Evolutionary conservation across 2,113 vertebrate genomes (phyloP), one percentile per base, ranked within the genome.

Genomic region (Polyodon spathula): DNA sequence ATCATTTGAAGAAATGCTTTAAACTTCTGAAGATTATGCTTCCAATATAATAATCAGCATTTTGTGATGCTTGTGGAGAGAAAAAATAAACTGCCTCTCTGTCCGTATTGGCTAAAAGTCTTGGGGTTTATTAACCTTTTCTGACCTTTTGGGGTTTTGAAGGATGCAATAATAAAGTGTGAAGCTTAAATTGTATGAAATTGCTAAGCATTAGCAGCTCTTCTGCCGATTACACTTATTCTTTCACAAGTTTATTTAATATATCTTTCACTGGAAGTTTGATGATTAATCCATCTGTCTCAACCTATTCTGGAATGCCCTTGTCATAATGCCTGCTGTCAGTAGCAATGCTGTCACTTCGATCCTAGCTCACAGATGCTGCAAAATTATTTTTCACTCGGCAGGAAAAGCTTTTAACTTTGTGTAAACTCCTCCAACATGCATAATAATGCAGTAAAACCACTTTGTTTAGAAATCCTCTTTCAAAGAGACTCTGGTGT

Each of bases 111-210:
- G 74, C 37, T n/a, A 38, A 48, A 50, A 50, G n/a, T 38, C 14
- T 17, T 7, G n/a, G 74, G 71, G 73, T 74, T 82, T 80, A 77
- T 81, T 80, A 81, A 72, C 71, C 75, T 81, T 80, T 75, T 76
- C 67, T 73, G 71, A 78, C 79, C 76, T 80, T 79, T 77, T 76
- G 78, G 76, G 76, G 69, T 78, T 81, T 77, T 76, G 72, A 63
- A 6, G 56, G 67, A 65, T 63, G 78, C 74, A 80, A 81, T 78
- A 80, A 70, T 72, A 77, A 73, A 78, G 80, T 76, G 78, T 77
- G 79, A 78, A 74, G 75, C 75, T 76, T 76, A 81, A 79, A 84
- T 83, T 77, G 76, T 76, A 73, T 78, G 77, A 83, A 76, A 83
- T 70, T 70, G 72, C 71, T 68, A 54, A 51, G 57, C 69, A 76